Evolutionary conservation across 2,888 invertebrate genomes (phyloP).

Genomic region (Tenthredo mesomela): DNA sequence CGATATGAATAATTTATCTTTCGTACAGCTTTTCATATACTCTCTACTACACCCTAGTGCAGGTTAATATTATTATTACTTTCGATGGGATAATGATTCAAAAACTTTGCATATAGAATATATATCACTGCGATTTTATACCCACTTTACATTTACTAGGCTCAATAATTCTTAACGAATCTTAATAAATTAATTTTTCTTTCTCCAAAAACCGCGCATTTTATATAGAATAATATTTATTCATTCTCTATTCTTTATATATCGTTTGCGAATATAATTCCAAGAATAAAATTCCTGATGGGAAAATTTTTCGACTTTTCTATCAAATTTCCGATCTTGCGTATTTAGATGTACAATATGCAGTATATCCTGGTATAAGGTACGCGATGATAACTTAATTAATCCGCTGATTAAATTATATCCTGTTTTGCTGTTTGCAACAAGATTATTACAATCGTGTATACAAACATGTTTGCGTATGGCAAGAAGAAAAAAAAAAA

Average conservation of each 20-base stretch:
- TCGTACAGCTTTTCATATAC: not conserved
- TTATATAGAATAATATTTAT: no score
- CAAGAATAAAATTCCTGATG: not conserved
- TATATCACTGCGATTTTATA: not conserved
- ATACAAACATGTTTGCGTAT: not conserved
- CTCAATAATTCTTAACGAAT: not conserved
- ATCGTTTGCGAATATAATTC: not conserved
- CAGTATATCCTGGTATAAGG: no score
- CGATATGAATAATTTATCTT: slow-evolving; percentile 3
- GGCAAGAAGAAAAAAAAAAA: not conserved
- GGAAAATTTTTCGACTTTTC: not conserved
- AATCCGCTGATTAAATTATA: not conserved
- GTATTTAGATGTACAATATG: no score
- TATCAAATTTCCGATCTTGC: not conserved
- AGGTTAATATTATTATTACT: not conserved
- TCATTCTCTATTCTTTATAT: no score
- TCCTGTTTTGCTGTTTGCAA: not conserved
- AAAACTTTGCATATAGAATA: not conserved
- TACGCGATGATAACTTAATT: not conserved
- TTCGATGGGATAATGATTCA: not conserved
- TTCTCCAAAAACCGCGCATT: no score
- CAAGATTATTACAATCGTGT: not conserved
- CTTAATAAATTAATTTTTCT: not conserved
- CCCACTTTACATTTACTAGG: not conserved
- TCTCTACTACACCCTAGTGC: not conserved